These are phyloP conservation scores for Macquaria australasica DNA, from an alignment of 2,113 vertebrate genomes.

Conservation along the genomic window DNA sequence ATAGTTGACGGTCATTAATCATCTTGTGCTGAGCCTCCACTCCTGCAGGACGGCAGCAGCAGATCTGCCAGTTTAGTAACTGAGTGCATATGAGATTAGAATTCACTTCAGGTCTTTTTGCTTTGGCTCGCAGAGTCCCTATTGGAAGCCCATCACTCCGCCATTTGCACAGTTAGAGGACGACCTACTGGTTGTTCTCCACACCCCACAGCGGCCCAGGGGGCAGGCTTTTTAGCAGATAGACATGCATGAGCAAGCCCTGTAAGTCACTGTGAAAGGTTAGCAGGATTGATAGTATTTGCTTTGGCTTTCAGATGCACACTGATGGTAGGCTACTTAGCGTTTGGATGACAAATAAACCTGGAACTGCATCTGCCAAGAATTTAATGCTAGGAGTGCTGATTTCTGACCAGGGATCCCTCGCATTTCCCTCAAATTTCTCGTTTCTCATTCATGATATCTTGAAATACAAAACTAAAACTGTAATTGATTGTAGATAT, in stretches of 20 bases:
- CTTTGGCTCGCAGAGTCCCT: slow-evolving; percentile 48
- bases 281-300: slow-evolving; percentile 53
- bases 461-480: neutral
- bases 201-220: slow-evolving; percentile 7
- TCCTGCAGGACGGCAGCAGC: slow-evolving; percentile 22
- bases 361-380: slow-evolving; percentile 4
- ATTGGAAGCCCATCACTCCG: slow-evolving; percentile 53
- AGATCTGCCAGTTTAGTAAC: slow-evolving; percentile 14
- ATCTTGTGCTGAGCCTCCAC: slow-evolving; percentile 19
- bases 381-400: neutral
- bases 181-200: slow-evolving; percentile 28
- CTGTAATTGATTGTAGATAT: neutral
- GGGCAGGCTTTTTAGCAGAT: slow-evolving; percentile 28
- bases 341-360: slow-evolving; percentile 50
- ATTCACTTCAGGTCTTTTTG: slow-evolving; percentile 62
- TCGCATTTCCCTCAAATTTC: neutral
- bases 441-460: neutral
- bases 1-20: slow-evolving; percentile 54
- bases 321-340: slow-evolving; percentile 45
- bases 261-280: slow-evolving; percentile 34
- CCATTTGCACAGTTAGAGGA: slow-evolving; percentile 27
- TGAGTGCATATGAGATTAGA: slow-evolving; percentile 40
- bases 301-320: slow-evolving; percentile 44
- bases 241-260: slow-evolving; percentile 36
- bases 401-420: slow-evolving; percentile 21